Evolutionary conservation across 2,797 vertebrate genomes (phyloP).

Genomic region (Dipus sagitta): DNA sequence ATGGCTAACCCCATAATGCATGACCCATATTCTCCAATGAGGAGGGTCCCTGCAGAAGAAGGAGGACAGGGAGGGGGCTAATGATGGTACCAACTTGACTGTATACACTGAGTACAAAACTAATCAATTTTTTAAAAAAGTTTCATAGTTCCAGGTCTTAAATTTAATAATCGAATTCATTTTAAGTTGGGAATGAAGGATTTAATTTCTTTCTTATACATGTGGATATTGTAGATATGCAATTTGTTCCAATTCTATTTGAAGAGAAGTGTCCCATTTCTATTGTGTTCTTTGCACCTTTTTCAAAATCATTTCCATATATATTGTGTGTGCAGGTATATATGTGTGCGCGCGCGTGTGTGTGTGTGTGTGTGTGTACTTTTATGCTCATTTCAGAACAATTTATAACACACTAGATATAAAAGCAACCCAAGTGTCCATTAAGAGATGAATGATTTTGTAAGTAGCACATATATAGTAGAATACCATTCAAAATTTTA

Average conservation of each 20-base stretch:
- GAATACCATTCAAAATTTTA: neutral
- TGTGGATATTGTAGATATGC: neutral
- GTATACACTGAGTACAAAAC: no score
- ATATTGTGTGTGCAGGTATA: no score
- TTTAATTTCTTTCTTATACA: neutral
- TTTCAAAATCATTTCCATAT: neutral
- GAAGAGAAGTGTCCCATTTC: neutral
- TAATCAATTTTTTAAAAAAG: no score
- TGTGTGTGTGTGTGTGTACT: no score
- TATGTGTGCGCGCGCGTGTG: no score
- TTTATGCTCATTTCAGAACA: neutral
- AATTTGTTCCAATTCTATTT: neutral
- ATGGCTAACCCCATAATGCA: no score
- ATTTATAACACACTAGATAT: neutral
- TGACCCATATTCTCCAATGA: no score
- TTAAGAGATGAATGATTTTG: neutral
- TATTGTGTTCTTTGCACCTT: neutral
- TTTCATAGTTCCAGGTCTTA: neutral
- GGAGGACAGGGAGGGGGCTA: no score
- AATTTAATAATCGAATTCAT: neutral
- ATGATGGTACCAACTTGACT: no score
- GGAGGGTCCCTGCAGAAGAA: no score
- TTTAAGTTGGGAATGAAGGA: neutral
- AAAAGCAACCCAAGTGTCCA: neutral
- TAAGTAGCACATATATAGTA: neutral